A percentile compares a stretch with the other conserved stretches of the same genome.
These are phyloP conservation scores for Varecia variegata DNA, from an alignment of 2,797 vertebrate genomes.

Conservation along the genomic window DNA sequence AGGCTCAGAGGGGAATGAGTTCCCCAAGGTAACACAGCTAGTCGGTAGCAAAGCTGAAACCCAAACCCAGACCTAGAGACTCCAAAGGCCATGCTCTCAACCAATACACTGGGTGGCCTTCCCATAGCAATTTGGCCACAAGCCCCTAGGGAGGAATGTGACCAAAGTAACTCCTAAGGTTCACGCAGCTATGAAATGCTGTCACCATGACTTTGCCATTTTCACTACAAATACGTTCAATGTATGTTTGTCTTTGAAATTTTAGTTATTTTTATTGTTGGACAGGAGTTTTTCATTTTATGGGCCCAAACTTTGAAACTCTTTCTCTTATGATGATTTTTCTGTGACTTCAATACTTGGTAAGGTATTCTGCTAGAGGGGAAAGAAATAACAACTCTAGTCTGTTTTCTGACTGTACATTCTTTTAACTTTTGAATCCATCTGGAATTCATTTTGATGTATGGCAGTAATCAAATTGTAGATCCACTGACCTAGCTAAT, in stretches of 20 bases:
- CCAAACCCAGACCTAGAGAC: not conserved
- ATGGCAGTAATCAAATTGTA: conserved; percentile 47
- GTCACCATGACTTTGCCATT: not conserved
- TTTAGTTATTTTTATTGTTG: conserved; percentile 3
- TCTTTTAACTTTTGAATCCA: conserved; percentile 47
- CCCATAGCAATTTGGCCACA: not conserved
- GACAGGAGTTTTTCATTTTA: conserved; percentile 29
- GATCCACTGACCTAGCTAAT: conserved; percentile 14
- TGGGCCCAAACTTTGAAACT: not conserved
- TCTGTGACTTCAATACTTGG: conserved; percentile 36
- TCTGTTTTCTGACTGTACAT: conserved; percentile 38
- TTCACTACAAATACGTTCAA: conserved; percentile 18
- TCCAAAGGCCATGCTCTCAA: not conserved
- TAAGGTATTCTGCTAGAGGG: conserved; percentile 19
- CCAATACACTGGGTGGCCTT: not conserved
- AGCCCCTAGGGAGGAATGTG: not conserved
- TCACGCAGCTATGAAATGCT: not conserved
- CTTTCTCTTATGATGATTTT: conserved; percentile 42
- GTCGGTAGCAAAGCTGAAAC: not conserved
- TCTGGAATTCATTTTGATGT: conserved; percentile 61
- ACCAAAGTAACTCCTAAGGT: not conserved
- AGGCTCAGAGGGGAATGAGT: not conserved
- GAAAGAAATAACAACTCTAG: not conserved
- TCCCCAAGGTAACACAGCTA: not conserved
- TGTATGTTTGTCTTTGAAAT: conserved; percentile 26